Percentiles rank a stretch among this genome's conserved stretches.
phyloP scores from a whole-genome alignment of 1,140 invertebrate genomes.

The Pararge aegeria region DNA sequence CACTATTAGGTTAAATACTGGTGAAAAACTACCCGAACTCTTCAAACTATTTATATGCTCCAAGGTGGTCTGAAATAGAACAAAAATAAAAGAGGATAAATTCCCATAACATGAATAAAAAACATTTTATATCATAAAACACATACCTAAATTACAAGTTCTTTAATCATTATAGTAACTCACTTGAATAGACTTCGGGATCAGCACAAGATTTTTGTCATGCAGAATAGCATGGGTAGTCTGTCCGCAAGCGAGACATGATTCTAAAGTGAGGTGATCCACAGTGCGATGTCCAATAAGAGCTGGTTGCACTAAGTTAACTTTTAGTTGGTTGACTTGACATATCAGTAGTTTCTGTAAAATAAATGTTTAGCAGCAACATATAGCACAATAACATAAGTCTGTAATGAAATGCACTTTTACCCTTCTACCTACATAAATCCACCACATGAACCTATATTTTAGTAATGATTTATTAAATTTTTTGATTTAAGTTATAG shows the following conservation, averaged over 20 bases:
- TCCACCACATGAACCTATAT: no score
- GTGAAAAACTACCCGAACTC: constrained; percentile 66
- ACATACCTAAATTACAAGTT: not conserved
- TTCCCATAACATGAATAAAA: no score
- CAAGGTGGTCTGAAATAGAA: constrained; percentile 61
- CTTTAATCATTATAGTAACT: not conserved
- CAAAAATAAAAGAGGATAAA: not conserved
- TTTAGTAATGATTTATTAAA: no score
- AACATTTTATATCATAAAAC: no score
- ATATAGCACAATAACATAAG: no score
- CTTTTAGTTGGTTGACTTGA: constrained; percentile 43
- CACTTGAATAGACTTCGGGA: constrained; percentile 56
- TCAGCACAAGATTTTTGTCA: constrained; percentile 47
- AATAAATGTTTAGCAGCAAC: constrained; percentile 4
- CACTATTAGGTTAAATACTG: constrained; percentile 71
- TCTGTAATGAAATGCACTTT: no score
- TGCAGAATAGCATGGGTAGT: constrained; percentile 58
- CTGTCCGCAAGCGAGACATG: constrained; percentile 65
- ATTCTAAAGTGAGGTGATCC: constrained; percentile 56
- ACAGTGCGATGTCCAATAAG: constrained; percentile 49
- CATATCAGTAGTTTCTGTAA: constrained; percentile 63
- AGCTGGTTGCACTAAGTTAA: constrained; percentile 51
- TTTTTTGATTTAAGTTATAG: no score
- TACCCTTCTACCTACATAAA: no score
- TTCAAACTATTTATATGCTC: constrained; percentile 63